Base-by-base conservation (phyloP, 2,797 vertebrate species). In the Salmo trutta region DNA sequence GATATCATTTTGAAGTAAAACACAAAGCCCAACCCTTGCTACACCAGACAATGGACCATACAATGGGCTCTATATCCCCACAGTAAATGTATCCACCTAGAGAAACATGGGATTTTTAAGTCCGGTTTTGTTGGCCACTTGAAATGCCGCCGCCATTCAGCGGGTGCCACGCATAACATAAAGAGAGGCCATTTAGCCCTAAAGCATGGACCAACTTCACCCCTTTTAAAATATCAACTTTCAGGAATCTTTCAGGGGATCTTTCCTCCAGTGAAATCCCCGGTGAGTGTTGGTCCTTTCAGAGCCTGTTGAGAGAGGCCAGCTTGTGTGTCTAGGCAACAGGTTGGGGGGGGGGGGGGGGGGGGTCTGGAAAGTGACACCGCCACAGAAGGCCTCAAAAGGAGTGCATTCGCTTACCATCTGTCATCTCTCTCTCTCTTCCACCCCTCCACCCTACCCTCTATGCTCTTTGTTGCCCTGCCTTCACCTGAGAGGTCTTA, bases 201-300 rank as follows among this genome's bases (percentile, higher is more conserved):
- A 92, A 92, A 92, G 87, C 84, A 87, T 78, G 77, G 77, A 81
- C 86, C 74, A 78, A 65, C 82, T 89, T 87, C 89, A 88, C 87
- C 84, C 91, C 94, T 95, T 94, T 95, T 94, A 94, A 95, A 89
- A 94, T 92, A 94, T 95, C 92, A 88, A 90, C 93, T 95, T 95
- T 95, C 94, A 94, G 89, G 88, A 94, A 94, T 93, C 92, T 93
- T 93, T 94, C 92, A 90, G 87, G 85, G 87, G 93, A 93, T 93
- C 93, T 93, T 94, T 94, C 94, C 90, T 93, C 82, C 86, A 67
- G 84, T 89, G 75, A 84, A 85, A 84, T 88, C 91, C 89, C 91
- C 17, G 65, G 59, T 81, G 82, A 81, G 83, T 78, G 71, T 71
- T 65, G 77, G 59, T 76, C 80, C 77, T 79, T 67, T 82, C 81